Evolutionary conservation across 2,113 vertebrate genomes (phyloP).

Genomic region (Eurystomus gularis): DNA sequence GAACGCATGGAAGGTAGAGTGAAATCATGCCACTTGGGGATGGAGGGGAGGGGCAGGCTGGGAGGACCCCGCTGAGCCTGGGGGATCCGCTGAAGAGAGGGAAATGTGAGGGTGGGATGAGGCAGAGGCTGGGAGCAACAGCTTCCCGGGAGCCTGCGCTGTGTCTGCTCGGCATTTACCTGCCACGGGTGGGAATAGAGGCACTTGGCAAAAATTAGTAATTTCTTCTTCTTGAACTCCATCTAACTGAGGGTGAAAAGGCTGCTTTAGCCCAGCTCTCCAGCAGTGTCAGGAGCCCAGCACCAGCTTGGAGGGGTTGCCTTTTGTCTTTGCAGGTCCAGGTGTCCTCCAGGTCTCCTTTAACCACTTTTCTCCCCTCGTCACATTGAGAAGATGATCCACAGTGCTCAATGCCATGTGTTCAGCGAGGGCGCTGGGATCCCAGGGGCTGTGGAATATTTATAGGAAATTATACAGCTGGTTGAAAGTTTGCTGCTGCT

Average conservation of each 20-base stretch:
- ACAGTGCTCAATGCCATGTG: fast-evolving
- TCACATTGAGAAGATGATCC: not conserved
- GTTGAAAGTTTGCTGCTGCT: not conserved
- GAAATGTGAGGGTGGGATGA: not conserved
- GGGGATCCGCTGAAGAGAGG: not conserved
- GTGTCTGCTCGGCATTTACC: not conserved
- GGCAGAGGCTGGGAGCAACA: not conserved
- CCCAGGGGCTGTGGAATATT: not conserved
- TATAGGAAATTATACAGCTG: not conserved
- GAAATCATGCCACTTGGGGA: not conserved
- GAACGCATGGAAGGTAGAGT: not conserved
- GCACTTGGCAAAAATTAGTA: not conserved
- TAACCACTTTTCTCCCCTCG: not conserved
- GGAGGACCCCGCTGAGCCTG: fast-evolving
- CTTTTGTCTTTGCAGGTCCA: not conserved
- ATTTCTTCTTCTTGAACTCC: not conserved
- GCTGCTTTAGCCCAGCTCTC: not conserved
- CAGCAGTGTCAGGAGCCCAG: not conserved
- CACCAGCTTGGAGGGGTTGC: fast-evolving
- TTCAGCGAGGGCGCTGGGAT: not conserved
- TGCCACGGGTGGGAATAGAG: not conserved
- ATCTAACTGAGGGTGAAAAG: not conserved
- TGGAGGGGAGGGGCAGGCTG: not conserved
- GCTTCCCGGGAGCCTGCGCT: fast-evolving
- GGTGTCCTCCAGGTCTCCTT: not conserved